These are phyloP conservation scores for Hemiscyllium ocellatum DNA, from an alignment of 2,113 vertebrate genomes.

Conservation along the genomic window DNA sequence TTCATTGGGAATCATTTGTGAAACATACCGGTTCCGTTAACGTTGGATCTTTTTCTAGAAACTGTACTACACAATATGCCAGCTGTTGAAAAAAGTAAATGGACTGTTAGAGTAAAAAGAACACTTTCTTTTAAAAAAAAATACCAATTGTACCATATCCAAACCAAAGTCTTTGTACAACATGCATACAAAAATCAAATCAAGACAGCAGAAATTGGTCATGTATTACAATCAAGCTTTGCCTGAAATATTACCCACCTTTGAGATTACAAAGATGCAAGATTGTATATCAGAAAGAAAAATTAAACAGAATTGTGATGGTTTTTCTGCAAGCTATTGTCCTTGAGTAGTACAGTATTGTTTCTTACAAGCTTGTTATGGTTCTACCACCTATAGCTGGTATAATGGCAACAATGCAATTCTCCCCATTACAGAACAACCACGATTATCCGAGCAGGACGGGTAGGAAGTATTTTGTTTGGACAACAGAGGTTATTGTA, in stretches of 20 bases:
- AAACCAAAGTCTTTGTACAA: neutral
- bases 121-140: neutral
- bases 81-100: conserved; percentile 60
- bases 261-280: neutral
- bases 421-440: neutral
- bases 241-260: neutral
- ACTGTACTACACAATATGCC: conserved; percentile 99
- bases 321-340: neutral
- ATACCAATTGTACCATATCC: neutral
- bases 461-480: no score
- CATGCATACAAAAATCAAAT: neutral
- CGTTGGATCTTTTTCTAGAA: conserved; percentile 98
- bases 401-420: no score
- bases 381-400: neutral
- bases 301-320: neutral
- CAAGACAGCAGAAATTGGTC: neutral
- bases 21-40: conserved; percentile 93
- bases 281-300: neutral
- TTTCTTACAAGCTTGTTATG: neutral
- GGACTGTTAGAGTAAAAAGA: neutral
- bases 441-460: no score
- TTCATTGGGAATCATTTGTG: conserved; percentile 10
- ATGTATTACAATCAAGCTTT: neutral
- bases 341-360: neutral
- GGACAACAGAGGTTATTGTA: neutral